Conservation (phyloP, 2,888 invertebrate species). For the Lordiphosa fenestrarum region DNA sequence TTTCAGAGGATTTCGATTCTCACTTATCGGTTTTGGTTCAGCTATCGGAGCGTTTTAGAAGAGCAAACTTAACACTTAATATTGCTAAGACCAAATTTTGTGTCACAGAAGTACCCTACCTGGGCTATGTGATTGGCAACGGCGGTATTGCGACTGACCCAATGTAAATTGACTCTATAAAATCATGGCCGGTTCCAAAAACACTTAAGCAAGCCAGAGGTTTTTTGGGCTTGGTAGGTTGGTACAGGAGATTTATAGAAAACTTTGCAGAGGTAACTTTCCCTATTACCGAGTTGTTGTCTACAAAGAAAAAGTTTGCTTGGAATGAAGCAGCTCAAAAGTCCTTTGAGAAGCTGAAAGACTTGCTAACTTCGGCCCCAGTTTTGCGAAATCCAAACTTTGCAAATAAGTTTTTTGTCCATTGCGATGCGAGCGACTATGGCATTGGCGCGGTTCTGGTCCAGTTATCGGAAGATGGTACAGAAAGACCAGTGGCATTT, state of each 20-base stretch:
- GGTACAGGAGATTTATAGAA: background rate
- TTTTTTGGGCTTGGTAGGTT: conserved; percentile 1
- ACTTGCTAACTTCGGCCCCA: background rate
- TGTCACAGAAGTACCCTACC: background rate
- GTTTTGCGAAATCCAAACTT: background rate
- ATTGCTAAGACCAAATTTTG: conserved; percentile 1
- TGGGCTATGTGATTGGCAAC: conserved; percentile 1
- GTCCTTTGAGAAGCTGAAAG: background rate
- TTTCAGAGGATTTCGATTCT: too few species aligned
- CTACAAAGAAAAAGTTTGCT: background rate
- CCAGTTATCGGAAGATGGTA: too few species aligned
- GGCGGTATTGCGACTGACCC: background rate
- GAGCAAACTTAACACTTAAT: background rate
- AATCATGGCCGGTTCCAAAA: conserved; percentile 1
- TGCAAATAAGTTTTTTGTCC: background rate
- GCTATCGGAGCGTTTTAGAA: too few species aligned
- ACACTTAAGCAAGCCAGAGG: conserved; percentile 3
- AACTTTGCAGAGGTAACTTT: background rate
- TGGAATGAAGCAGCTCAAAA: conserved; percentile 1
- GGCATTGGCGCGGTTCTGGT: too few species aligned
- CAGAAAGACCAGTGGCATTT: too few species aligned
- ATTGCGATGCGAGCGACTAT: conserved; percentile 1
- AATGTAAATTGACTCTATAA: background rate
- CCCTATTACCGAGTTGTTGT: conserved; percentile 3
- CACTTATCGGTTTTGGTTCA: too few species aligned